These are phyloP conservation scores for Camelus dromedarius DNA, from an alignment of 2,113 vertebrate genomes.

Conservation along the genomic window DNA sequence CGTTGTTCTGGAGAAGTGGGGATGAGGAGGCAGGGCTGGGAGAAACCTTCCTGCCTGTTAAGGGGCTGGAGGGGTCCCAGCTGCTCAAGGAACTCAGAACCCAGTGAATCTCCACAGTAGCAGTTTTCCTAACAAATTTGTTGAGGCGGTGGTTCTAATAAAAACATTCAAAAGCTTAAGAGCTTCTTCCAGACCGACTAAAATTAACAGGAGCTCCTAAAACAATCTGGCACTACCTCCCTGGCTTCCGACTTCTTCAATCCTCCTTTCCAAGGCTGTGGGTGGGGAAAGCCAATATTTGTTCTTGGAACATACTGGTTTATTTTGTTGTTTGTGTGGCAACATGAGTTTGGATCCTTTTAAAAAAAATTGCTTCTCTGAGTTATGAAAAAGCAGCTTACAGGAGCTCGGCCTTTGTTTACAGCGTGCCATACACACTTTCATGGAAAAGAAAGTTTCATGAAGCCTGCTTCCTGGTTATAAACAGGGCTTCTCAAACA, in stretches of 20 bases:
- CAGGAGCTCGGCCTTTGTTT: neutral
- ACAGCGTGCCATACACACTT: neutral
- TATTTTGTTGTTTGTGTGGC: constrained; percentile 67
- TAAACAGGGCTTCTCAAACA: neutral
- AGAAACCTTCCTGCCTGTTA: neutral
- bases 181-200: neutral
- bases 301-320: constrained; percentile 17
- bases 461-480: neutral
- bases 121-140: neutral
- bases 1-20: neutral
- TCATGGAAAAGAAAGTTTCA: neutral
- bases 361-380: neutral
- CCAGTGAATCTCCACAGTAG: neutral
- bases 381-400: neutral
- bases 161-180: neutral
- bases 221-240: neutral
- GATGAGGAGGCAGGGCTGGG: neutral
- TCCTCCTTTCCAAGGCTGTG: constrained; percentile 32
- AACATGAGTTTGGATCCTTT: constrained; percentile 47
- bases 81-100: neutral
- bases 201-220: neutral
- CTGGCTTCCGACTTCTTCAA: neutral
- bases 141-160: neutral
- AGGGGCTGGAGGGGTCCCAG: neutral
- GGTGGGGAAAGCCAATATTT: constrained; percentile 41